A percentile compares a stretch with the other conserved stretches of the same genome.
Evolutionary conservation across 2,113 vertebrate species (phyloP).

Genomic region (Isichthys henryi): DNA sequence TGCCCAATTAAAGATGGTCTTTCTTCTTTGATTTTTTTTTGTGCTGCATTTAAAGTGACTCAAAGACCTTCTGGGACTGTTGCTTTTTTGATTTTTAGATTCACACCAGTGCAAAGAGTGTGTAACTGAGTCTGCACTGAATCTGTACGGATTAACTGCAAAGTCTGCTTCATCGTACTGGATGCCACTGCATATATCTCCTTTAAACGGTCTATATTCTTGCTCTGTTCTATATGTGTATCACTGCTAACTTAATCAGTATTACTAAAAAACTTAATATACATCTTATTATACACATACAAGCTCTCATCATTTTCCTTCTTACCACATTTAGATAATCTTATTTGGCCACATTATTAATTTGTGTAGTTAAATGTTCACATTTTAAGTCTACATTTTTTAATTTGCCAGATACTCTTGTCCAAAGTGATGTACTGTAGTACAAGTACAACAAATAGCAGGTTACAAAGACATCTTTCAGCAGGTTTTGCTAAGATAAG

Average conservation of each 20-base stretch:
- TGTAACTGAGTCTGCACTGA: constrained; percentile 77
- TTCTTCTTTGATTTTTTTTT: constrained; percentile 70
- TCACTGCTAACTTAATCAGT: background rate
- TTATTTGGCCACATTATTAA: background rate
- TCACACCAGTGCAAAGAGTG: constrained; percentile 90
- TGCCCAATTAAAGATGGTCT: constrained; percentile 25
- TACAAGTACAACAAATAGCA: background rate
- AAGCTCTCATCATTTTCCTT: background rate
- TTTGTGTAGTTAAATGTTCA: background rate
- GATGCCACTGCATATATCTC: constrained; percentile 95
- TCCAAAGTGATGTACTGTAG: background rate
- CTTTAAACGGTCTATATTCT: constrained; percentile 74
- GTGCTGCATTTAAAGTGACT: constrained; percentile 69
- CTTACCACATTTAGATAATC: background rate
- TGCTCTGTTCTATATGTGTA: constrained; percentile 72
- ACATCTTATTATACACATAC: background rate
- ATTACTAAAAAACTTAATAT: background rate
- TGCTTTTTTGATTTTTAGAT: constrained; percentile 75
- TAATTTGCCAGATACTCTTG: background rate
- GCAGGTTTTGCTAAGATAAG: background rate
- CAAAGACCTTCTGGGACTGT: constrained; percentile 66
- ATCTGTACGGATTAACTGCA: constrained; percentile 81
- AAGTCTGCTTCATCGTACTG: constrained; percentile 81
- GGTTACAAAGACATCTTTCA: background rate
- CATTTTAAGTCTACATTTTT: background rate